Evolutionary conservation across 2,113 vertebrate genomes (phyloP).

Genomic region (Lonchura striata): DNA sequence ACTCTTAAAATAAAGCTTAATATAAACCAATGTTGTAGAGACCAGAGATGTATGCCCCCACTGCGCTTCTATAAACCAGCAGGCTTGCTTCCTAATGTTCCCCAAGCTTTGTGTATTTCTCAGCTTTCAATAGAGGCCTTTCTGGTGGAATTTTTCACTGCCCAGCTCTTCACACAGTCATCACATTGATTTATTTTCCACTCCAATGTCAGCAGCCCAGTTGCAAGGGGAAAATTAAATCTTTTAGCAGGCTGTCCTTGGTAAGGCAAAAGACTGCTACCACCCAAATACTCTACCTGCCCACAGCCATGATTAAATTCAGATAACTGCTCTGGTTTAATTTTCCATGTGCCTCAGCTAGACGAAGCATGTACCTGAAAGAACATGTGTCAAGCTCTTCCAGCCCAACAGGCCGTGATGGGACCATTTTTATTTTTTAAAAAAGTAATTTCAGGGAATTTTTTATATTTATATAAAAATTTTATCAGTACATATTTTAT

Average conservation of each 20-base stretch:
- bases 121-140: conserved; percentile 29
- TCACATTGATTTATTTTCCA: conserved; percentile 47
- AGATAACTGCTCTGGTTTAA: not conserved
- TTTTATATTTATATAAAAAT: not conserved
- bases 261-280: not conserved
- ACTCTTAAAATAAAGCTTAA: conserved; percentile 43
- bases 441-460: not conserved
- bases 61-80: conserved; percentile 20
- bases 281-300: not conserved
- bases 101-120: conserved; percentile 19
- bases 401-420: not conserved
- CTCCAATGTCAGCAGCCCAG: not conserved
- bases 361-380: not conserved
- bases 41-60: not conserved
- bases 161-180: not conserved
- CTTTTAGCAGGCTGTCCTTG: conserved; percentile 23
- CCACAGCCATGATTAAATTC: not conserved
- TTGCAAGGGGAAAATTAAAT: not conserved
- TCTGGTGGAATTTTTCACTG: conserved; percentile 22
- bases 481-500: not conserved
- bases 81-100: conserved; percentile 14
- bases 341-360: not conserved
- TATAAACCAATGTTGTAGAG: conserved; percentile 26
- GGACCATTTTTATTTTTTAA: not conserved
- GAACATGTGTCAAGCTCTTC: not conserved